Conservation (phyloP, 2,888 invertebrate species). For the Cerastis rubricosa region DNA sequence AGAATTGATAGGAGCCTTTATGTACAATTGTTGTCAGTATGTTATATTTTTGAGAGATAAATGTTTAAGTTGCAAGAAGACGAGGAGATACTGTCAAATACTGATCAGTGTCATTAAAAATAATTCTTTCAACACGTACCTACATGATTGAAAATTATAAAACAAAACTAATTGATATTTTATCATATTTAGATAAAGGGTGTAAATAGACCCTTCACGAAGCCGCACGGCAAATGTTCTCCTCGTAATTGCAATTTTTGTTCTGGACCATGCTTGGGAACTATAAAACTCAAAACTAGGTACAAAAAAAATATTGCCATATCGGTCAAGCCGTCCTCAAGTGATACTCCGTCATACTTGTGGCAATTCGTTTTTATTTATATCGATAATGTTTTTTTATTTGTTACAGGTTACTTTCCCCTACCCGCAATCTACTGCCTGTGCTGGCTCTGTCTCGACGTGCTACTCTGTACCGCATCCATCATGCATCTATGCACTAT, state of each 20-base stretch:
- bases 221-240: too few species aligned
- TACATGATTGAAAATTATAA: not conserved
- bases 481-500: constrained; percentile 99
- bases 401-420: constrained; percentile 94
- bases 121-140: not conserved
- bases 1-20: not conserved
- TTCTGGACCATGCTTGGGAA: too few species aligned
- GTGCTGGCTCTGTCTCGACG: constrained; percentile 98
- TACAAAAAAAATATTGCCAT: too few species aligned
- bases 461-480: constrained; percentile 98
- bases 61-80: not conserved
- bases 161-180: not conserved
- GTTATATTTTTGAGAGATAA: not conserved
- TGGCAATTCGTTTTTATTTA: not conserved
- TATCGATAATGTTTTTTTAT: not conserved
- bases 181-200: not conserved
- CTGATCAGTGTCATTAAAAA: not conserved
- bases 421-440: constrained; percentile 96
- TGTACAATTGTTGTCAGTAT: not conserved
- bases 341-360: too few species aligned
- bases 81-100: not conserved
- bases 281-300: too few species aligned
- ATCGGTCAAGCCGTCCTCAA: too few species aligned
- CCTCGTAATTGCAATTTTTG: too few species aligned
- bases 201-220: too few species aligned